These are phyloP conservation scores for Xyrichtys novacula DNA, from an alignment of 2,797 vertebrate species.

Conservation along the genomic window DNA sequence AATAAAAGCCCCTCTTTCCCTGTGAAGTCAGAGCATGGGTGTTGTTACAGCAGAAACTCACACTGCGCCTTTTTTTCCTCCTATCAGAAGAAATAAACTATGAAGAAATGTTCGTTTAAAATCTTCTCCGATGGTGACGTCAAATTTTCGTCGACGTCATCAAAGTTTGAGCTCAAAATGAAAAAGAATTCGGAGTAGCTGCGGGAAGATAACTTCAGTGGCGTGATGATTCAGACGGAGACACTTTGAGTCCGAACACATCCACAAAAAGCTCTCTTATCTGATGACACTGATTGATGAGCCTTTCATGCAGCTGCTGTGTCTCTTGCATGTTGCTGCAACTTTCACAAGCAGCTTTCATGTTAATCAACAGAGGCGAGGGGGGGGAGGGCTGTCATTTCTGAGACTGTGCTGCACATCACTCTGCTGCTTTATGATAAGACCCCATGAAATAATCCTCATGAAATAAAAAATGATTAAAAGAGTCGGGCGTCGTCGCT, in stretches of 20 bases:
- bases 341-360: slow-evolving; percentile 48
- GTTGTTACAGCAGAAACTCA: slow-evolving; percentile 31
- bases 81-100: neutral
- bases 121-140: neutral
- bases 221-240: neutral
- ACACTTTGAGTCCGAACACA: neutral
- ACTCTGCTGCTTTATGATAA: slow-evolving; percentile 64
- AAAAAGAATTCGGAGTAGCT: neutral
- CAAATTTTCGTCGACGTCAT: neutral
- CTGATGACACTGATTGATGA: slow-evolving; percentile 50
- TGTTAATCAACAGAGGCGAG: slow-evolving; percentile 61
- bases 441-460: slow-evolving; percentile 67
- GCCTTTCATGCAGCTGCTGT: neutral
- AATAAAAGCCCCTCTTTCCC: neutral
- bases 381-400: slow-evolving; percentile 50
- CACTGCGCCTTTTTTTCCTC: neutral
- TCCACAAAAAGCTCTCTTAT: slow-evolving; percentile 6
- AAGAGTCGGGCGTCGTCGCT: slow-evolving; percentile 49
- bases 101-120: slow-evolving; percentile 24
- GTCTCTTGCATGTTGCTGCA: slow-evolving; percentile 20
- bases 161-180: neutral
- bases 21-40: neutral
- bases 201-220: neutral
- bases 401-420: slow-evolving; percentile 52
- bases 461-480: slow-evolving; percentile 72